phyloP scores from a whole-genome alignment of 1,140 invertebrate genomes.

The Polypedilum pembai region DNA sequence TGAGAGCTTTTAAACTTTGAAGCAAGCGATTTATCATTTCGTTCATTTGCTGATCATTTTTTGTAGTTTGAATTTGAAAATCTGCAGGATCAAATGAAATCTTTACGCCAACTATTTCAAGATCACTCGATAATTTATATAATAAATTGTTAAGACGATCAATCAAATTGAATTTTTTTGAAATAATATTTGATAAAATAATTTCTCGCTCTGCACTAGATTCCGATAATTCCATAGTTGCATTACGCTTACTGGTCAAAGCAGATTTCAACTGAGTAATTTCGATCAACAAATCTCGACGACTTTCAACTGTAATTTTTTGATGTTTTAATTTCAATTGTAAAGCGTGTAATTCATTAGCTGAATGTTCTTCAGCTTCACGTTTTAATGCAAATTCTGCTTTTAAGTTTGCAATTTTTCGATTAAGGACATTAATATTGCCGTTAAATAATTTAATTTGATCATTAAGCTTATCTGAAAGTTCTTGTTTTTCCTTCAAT shows the following conservation, averaged over 20 bases:
- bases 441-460: not conserved
- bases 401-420: not conserved
- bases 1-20: not conserved
- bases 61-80: not conserved
- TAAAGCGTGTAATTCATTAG: not conserved
- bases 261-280: not conserved
- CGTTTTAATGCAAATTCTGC: not conserved
- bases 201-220: not conserved
- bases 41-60: not conserved
- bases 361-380: not conserved
- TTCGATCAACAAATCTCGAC: not conserved
- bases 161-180: not conserved
- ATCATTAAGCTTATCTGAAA: not conserved
- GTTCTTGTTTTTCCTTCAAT: not conserved
- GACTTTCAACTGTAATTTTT: not conserved
- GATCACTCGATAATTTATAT: slow-evolving; percentile 1
- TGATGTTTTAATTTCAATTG: not conserved
- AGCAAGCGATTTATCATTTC: not conserved
- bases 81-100: not conserved
- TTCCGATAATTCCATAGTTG: not conserved
- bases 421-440: not conserved
- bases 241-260: not conserved
- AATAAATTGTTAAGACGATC: slow-evolving; percentile 7
- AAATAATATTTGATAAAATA: not conserved
- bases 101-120: not conserved